These are phyloP conservation scores for Spheniscus humboldti DNA, from an alignment of 2,797 vertebrate species.

Conservation along the genomic window DNA sequence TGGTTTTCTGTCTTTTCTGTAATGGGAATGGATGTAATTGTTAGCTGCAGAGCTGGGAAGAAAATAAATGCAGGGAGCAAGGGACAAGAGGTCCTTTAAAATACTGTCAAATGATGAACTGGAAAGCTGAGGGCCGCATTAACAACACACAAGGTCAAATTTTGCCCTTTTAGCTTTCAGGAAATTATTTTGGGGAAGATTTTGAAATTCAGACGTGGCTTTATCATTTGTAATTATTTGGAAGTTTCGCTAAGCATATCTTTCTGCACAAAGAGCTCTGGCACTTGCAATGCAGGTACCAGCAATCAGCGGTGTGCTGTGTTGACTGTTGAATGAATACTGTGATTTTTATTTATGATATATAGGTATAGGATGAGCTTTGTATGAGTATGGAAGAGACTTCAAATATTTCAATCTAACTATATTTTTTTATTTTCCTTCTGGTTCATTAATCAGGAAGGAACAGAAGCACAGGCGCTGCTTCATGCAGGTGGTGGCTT, in stretches of 20 bases:
- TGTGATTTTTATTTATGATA: rapidly evolving
- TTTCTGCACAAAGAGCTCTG: not conserved
- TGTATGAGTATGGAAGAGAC: not conserved
- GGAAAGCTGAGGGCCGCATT: not conserved
- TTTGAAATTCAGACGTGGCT: not conserved
- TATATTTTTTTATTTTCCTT: not conserved
- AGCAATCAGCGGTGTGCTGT: not conserved
- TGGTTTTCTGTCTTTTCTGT: not conserved
- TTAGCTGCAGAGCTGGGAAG: not conserved
- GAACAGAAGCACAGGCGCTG: not conserved
- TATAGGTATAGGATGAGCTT: not conserved
- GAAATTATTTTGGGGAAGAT: not conserved
- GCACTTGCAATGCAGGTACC: rapidly evolving
- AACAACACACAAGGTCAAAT: not conserved
- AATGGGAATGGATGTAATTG: not conserved
- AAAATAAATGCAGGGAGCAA: not conserved
- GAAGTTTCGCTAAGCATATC: rapidly evolving
- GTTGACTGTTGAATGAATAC: not conserved
- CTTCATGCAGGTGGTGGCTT: not conserved
- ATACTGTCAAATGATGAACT: not conserved
- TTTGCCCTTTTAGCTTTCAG: not conserved
- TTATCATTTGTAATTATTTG: not conserved
- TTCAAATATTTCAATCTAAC: not conserved
- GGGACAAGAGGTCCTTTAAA: not conserved
- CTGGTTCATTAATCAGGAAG: not conserved